These are phyloP conservation scores for Drosophila macrospina DNA, from an alignment of 2,888 invertebrate genomes.

Conservation along the genomic window DNA sequence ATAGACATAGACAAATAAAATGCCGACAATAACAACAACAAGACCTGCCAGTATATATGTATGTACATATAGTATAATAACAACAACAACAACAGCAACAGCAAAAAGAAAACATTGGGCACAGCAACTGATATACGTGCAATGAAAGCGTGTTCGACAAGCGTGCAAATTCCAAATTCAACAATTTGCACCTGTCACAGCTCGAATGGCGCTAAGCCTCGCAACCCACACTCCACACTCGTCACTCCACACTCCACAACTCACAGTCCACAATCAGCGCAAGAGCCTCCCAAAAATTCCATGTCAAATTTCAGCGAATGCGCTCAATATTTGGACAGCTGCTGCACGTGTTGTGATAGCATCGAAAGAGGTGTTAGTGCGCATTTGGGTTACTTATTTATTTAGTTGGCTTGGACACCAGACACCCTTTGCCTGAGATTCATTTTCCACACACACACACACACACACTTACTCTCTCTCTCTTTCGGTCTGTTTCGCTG, in stretches of 20 bases:
- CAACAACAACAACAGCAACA: conserved; percentile 9
- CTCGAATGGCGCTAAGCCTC: conserved; percentile 5
- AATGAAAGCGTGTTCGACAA: conserved; percentile 30
- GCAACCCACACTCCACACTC: neutral
- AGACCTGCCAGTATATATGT: neutral
- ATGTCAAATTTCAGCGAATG: neutral
- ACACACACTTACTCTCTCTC: no score
- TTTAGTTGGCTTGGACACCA: conserved; percentile 4
- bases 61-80: neutral
- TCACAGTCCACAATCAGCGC: conserved; percentile 2
- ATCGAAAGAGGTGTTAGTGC: conserved; percentile 15
- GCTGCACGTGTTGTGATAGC: conserved; percentile 6
- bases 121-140: conserved; percentile 47
- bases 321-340: conserved; percentile 26
- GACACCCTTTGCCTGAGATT: conserved; percentile 10
- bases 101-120: conserved; percentile 6
- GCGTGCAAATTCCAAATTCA: conserved; percentile 56
- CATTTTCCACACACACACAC: conserved; percentile 4
- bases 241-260: neutral
- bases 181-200: conserved; percentile 71
- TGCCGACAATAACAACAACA: conserved; percentile 24
- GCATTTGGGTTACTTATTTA: conserved; percentile 18
- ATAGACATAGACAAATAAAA: conserved; percentile 49
- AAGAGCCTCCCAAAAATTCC: neutral
- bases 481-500: neutral